A percentile compares a stretch with the other conserved stretches of the same genome.
Evolutionary conservation across 2,888 invertebrate genomes (phyloP).

Genomic region (Hololepta plana): DNA sequence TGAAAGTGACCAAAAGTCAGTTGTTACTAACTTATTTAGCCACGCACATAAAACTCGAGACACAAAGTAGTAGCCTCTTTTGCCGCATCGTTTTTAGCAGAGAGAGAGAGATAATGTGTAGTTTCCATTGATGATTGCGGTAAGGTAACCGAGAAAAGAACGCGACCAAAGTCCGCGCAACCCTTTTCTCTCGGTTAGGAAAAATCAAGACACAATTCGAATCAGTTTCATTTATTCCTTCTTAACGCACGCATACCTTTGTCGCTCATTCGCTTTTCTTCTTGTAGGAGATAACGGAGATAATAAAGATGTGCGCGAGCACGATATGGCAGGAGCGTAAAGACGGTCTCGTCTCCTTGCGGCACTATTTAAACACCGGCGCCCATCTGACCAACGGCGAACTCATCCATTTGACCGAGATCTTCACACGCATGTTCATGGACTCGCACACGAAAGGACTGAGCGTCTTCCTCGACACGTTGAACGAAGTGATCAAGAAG

Average conservation of each 20-base stretch:
- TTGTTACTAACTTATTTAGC: no score
- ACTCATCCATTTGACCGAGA: conserved; percentile 73
- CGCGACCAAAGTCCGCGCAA: not conserved
- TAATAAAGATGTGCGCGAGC: conserved; percentile 73
- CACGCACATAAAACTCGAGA: no score
- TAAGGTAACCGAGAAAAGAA: no score
- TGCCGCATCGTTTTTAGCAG: no score
- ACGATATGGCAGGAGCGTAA: conserved; percentile 91
- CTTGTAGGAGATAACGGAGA: conserved; percentile 60
- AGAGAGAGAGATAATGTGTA: no score
- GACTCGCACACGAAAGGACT: conserved; percentile 92
- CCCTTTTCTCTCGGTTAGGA: not conserved
- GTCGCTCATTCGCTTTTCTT: conserved; percentile 7
- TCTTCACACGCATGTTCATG: conserved; percentile 93
- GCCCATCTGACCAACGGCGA: conserved; percentile 48
- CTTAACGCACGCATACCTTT: not conserved
- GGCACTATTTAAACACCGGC: conserved; percentile 54
- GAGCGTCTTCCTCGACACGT: conserved; percentile 80
- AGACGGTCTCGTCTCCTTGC: conserved; percentile 65
- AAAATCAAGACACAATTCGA: not conserved
- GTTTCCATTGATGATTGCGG: no score
- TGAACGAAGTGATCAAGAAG: conserved; percentile 72
- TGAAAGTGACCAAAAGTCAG: no score
- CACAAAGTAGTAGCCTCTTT: no score
- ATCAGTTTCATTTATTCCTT: conserved; percentile 1